phyloP scores from a whole-genome alignment of 2,888 invertebrate species.

The Eurytoma californica region DNA sequence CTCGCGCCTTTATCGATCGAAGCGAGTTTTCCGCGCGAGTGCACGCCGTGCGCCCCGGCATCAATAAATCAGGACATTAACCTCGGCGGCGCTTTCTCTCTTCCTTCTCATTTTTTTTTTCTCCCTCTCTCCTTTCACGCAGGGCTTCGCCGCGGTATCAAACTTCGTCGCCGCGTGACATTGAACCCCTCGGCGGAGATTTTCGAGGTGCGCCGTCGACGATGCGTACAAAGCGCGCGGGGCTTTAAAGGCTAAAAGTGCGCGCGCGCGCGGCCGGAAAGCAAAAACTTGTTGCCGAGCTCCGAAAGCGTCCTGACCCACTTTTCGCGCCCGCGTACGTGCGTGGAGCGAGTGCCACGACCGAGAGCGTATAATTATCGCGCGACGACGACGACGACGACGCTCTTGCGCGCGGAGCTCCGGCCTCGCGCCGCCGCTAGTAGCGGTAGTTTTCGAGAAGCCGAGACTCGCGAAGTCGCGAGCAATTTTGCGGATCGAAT shows the following conservation, averaged over 20 bases:
- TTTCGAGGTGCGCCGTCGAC: neutral
- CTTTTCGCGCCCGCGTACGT: slow-evolving; percentile 10
- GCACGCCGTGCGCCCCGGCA: neutral
- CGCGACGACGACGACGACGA: neutral
- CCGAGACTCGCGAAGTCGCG: too few species aligned
- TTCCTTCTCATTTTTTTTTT: neutral
- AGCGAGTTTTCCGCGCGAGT: slow-evolving; percentile 29
- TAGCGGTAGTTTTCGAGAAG: too few species aligned
- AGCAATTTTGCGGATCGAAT: too few species aligned
- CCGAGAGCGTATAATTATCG: neutral
- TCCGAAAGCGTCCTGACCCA: slow-evolving; percentile 47
- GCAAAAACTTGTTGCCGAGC: slow-evolving; percentile 52
- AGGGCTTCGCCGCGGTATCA: slow-evolving; percentile 4
- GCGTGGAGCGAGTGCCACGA: neutral
- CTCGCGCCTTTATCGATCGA: slow-evolving; percentile 25
- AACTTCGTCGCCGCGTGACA: slow-evolving; percentile 32
- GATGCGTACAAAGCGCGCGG: neutral
- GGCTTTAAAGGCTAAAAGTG: slow-evolving; percentile 42
- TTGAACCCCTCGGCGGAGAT: slow-evolving; percentile 33
- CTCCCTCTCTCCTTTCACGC: neutral
- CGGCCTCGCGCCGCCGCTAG: neutral
- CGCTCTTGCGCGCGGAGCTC: neutral
- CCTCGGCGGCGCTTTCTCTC: slow-evolving; percentile 24
- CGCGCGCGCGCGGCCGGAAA: slow-evolving; percentile 17
- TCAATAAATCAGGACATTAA: slow-evolving; percentile 48